Evolutionary conservation across 2,888 invertebrate genomes (phyloP), one percentile per base, ranked within the genome.

Genomic region (Therioaphis trifolii): DNA sequence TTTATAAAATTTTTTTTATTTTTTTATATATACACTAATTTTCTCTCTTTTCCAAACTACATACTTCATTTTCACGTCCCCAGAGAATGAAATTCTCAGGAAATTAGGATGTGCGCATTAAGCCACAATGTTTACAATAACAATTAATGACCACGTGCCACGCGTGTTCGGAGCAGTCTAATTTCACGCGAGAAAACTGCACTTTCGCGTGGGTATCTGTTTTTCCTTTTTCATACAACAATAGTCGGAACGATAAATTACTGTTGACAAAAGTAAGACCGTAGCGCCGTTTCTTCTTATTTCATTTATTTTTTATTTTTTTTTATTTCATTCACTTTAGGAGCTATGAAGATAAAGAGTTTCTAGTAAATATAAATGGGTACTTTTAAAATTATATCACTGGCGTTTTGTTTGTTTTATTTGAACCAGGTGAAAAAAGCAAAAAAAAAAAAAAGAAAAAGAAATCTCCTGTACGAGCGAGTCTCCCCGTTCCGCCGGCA

Each of bases 341-440:
- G 55, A 78, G 40, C 68, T 27, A 68, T 55, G 52, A 78, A 78
- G 52, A 78, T 52, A 78, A 68, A 78, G 40, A 68, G 78, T 68
- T 52, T 40, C 77, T 40, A 66, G 66, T 15, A 66, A 49, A 77
- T 77, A 77, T 52, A 77, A 77, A 77, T 77, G 77, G 49, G 77
- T 77, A 35, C 66, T 77, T 77, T 77, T 66, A 77, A 78, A 68
- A 78, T 78, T 43, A 40, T 68, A 78, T 78, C 40, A 68, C 35
- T 9, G 68, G 24, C n/a, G n/a, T 78, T 78, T 78, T 78, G 78
- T 78, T 78, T 78, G 78, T 78, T 68, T 68, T 78, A 78, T 78
- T 79, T 40, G 78, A 69, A 69, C 40, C 55, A 58, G 78, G 55
- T 55, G 43, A 55, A 27, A 27, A 21, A 11, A 40, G 15, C 5